These are phyloP conservation scores for Leptobrachium leishanense DNA, from an alignment of 2,113 vertebrate species.

Conservation along the genomic window DNA sequence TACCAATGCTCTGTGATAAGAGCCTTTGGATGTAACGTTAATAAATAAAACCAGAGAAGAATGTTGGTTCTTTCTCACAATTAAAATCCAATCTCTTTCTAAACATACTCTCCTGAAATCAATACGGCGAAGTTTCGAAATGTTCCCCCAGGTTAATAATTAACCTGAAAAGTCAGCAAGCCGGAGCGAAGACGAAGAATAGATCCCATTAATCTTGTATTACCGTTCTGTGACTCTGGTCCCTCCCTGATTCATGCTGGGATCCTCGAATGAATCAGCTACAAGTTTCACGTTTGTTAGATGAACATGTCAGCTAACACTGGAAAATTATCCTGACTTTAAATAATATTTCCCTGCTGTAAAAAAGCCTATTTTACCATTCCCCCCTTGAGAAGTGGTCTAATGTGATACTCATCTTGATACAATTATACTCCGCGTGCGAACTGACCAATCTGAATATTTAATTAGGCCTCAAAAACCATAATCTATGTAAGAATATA, in stretches of 20 bases:
- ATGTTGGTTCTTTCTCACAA: constrained; percentile 3
- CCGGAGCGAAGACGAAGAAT: constrained; percentile 4
- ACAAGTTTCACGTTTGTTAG: not conserved
- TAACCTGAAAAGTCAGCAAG: constrained; percentile 2
- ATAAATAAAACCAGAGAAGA: too few species aligned
- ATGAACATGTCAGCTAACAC: constrained; percentile 1
- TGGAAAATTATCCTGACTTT: constrained; percentile 13
- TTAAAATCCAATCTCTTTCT: constrained; percentile 4
- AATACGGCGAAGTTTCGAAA: constrained; percentile 4
- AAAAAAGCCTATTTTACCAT: constrained; percentile 17
- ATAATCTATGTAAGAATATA: too few species aligned
- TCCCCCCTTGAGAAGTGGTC: not conserved
- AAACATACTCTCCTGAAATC: not conserved
- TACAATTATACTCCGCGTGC: not conserved
- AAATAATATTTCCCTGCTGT: constrained; percentile 1
- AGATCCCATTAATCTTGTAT: constrained; percentile 26
- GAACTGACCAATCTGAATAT: too few species aligned
- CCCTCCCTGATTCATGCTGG: constrained; percentile 12
- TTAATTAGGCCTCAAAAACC: too few species aligned
- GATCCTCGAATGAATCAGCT: constrained; percentile 8
- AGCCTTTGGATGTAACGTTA: too few species aligned
- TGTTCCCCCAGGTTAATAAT: constrained; percentile 22
- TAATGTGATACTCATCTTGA: not conserved
- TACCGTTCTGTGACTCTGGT: constrained; percentile 6
- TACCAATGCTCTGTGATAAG: too few species aligned